Conservation (phyloP, 2,797 vertebrate species). For the Megaceryle alcyon region DNA sequence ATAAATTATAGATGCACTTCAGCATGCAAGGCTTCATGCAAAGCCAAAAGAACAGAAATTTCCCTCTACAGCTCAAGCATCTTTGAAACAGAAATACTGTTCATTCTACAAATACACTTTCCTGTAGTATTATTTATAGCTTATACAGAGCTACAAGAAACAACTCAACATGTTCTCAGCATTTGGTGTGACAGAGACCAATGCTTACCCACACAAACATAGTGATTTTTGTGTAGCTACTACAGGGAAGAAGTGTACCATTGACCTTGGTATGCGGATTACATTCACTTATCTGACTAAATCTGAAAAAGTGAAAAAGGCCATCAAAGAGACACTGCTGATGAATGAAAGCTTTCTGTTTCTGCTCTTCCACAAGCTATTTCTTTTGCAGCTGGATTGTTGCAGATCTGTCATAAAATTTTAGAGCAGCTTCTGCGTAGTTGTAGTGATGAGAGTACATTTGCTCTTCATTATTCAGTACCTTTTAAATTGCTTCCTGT, state of each 20-base stretch:
- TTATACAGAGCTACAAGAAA: background rate
- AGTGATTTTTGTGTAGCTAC: background rate
- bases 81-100: background rate
- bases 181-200: background rate
- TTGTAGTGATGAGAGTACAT: conserved; percentile 51
- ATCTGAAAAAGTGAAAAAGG: background rate
- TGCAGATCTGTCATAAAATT: conserved; percentile 62
- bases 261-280: background rate
- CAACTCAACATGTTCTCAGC: background rate
- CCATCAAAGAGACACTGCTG: conserved; percentile 23
- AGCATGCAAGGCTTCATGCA: background rate
- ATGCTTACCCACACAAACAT: background rate
- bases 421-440: conserved; percentile 52
- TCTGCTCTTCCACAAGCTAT: conserved; percentile 35
- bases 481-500: conserved; percentile 65
- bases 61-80: background rate
- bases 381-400: conserved; percentile 70
- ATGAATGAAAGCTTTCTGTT: conserved; percentile 60
- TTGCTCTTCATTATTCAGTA: conserved; percentile 65
- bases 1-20: background rate
- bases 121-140: background rate
- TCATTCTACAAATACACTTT: background rate
- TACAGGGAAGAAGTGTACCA: background rate
- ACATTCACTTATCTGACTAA: background rate
- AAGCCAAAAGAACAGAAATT: background rate